Evolutionary conservation across 2,888 invertebrate genomes (phyloP).

Genomic region (Galerucella nymphaeae): DNA sequence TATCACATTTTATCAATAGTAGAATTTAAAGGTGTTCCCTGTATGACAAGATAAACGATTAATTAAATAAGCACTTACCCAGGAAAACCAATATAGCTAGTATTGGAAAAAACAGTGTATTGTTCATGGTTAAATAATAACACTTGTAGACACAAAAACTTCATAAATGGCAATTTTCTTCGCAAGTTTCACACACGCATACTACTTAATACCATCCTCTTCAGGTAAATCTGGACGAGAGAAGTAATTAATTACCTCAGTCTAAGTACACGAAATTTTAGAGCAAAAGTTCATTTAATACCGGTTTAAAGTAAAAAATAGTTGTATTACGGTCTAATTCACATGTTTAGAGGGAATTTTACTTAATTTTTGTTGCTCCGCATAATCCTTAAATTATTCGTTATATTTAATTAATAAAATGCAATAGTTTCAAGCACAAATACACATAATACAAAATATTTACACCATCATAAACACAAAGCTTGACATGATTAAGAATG

Average conservation of each 20-base stretch:
- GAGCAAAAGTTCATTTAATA: conserved; percentile 46
- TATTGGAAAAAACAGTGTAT: conserved; percentile 14
- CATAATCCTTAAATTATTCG: not conserved
- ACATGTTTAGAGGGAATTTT: conserved; percentile 25
- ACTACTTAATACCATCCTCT: conserved; percentile 12
- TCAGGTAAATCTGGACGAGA: conserved; percentile 1
- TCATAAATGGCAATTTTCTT: conserved; percentile 15
- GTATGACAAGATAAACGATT: not conserved
- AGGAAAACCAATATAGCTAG: conserved; percentile 9
- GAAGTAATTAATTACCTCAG: conserved; percentile 18
- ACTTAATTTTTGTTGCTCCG: not conserved
- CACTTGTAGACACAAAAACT: conserved; percentile 17
- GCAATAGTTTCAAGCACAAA: conserved; percentile 5
- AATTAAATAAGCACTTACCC: conserved; percentile 20
- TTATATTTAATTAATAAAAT: conserved; percentile 8
- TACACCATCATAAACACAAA: conserved; percentile 34
- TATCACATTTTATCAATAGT: not conserved
- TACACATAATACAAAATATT: conserved; percentile 20
- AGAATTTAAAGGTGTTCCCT: not conserved
- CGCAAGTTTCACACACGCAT: conserved; percentile 13
- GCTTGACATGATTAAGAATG: conserved; percentile 25
- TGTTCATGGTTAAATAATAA: conserved; percentile 30
- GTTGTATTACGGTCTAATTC: conserved; percentile 28
- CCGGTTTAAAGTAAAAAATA: conserved; percentile 39
- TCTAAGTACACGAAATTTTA: conserved; percentile 37